phyloP scores from a whole-genome alignment of 1,140 invertebrate genomes.

The Bombus haemorrhoidalis region DNA sequence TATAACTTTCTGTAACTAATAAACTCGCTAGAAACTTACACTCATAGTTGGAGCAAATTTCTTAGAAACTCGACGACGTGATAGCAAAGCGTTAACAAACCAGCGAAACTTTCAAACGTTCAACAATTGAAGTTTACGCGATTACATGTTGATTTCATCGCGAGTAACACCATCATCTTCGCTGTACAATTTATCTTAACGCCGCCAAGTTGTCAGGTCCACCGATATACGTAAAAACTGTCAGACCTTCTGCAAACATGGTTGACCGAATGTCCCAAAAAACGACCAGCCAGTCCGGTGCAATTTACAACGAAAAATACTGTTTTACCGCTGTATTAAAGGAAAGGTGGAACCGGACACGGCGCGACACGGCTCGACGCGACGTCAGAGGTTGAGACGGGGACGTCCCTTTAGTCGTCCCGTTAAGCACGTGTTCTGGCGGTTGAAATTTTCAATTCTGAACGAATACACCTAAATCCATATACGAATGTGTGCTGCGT shows the following conservation, averaged over 20 bases:
- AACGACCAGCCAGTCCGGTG: not conserved
- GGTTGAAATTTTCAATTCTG: conserved; percentile 57
- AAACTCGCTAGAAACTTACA: not conserved
- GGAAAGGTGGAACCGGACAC: too few species aligned
- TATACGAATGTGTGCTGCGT: conserved; percentile 44
- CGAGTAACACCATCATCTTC: not conserved
- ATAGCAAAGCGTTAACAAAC: not conserved
- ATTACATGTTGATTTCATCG: not conserved
- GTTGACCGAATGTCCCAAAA: not conserved
- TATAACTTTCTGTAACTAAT: not conserved
- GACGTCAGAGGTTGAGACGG: not conserved
- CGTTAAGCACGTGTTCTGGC: conserved; percentile 51
- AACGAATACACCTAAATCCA: conserved; percentile 53
- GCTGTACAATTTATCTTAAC: not conserved
- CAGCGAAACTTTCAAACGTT: not conserved
- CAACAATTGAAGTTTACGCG: not conserved
- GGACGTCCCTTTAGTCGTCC: conserved; percentile 24
- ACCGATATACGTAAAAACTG: not conserved
- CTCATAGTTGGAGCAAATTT: not conserved
- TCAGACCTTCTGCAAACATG: not conserved
- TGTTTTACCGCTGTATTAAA: too few species aligned
- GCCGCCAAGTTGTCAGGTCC: not conserved
- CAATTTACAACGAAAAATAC: not conserved
- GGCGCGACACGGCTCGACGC: not conserved
- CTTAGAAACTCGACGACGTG: not conserved